Base-by-base conservation (phyloP, 2,888 invertebrate genomes). In the Parasteatoda lunata region DNA sequence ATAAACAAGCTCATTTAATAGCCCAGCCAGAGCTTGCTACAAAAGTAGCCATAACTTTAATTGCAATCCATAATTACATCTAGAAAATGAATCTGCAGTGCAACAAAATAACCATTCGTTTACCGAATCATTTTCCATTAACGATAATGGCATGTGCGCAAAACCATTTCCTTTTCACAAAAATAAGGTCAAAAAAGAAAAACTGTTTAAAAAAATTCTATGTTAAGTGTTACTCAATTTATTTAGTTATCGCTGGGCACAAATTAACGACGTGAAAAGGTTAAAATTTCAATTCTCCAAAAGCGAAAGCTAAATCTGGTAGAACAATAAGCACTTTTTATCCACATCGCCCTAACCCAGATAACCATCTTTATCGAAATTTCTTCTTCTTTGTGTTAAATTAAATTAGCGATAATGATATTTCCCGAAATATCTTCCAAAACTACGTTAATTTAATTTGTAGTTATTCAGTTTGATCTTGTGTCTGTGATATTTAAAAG, bases 201-300 rank as follows among this genome's bases (percentile, higher is more conserved):
- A 68, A 52, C 59, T 59, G 30, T 59, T 59, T 59, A 68, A 76
- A 76, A 76, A 64, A 47, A 64, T 59, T 30, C 13, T 45, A 48
- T 30, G 47, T 59, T 59, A 76, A 76, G 64, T 30, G 47, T 72
- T 65, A 79, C 72, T 79, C 64, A 79, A 71, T 79, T 79, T 79
- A 79, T 79, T 79, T 65, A 72, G 71, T 30, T 79, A 71, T 70
- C 78, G 70, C 59, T 59, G 9, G 59, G 59, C 59, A 59, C n/a
- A 59, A 59, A 59, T 59, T 59, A 59, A 59, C 59, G 59, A 59
- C 52, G 51, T 30, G 64, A 51, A 81, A 81, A 73, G 81, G 81
- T 75, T 81, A 81, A 81, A 81, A 73, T 81, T 81, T 81, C 81
- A 81, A 81, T 81, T 73, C 72, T 15, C 66, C 51, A 72, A 73